Evolutionary conservation across 2,113 vertebrate genomes (phyloP).

Genomic region (Sinocyclocheilus maitianheensis): DNA sequence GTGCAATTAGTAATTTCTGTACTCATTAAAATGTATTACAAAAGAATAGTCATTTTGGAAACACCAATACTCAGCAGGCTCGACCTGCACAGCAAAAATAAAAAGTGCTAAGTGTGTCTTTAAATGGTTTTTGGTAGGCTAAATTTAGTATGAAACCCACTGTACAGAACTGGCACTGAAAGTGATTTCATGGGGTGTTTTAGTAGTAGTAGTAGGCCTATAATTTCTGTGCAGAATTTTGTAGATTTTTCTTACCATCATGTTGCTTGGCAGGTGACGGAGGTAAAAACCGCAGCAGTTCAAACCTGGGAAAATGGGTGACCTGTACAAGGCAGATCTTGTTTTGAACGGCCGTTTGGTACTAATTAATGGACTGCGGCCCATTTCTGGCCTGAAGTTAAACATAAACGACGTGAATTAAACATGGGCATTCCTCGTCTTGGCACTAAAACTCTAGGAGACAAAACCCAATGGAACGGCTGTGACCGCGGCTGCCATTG

Average conservation of each 20-base stretch:
- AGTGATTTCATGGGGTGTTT: no score
- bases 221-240: not conserved
- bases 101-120: not conserved
- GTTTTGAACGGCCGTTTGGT: constrained; percentile 75
- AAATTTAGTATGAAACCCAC: no score
- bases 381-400: constrained; percentile 70
- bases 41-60: not conserved
- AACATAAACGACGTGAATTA: constrained; percentile 79
- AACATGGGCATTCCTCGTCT: constrained; percentile 72
- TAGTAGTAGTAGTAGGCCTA: not conserved
- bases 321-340: constrained; percentile 71
- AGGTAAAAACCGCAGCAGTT: constrained; percentile 24
- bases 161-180: no score
- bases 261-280: not conserved
- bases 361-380: constrained; percentile 80
- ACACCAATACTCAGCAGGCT: not conserved
- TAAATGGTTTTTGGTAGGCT: no score
- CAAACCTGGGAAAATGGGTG: constrained; percentile 65
- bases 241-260: not conserved
- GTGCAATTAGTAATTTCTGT: no score
- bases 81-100: not conserved
- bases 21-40: no score
- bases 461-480: constrained; percentile 58
- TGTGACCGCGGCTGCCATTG: constrained; percentile 63
- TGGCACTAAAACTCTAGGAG: constrained; percentile 59